phyloP scores from a whole-genome alignment of 2,888 invertebrate genomes.

The Barypeithes pellucidus region DNA sequence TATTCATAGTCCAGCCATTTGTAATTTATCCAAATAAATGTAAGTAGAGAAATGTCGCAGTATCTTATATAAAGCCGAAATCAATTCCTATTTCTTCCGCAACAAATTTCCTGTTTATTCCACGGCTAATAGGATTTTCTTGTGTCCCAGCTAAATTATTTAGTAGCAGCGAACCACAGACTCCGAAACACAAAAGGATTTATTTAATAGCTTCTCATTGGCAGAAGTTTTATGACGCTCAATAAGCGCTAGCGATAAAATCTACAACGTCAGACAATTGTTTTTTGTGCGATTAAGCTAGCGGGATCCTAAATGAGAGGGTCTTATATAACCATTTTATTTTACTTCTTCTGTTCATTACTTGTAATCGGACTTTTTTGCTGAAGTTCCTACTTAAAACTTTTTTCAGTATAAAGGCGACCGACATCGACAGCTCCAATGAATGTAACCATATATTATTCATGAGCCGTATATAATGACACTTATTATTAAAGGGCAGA shows the following conservation, averaged over 20 bases:
- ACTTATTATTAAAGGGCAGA: too few relatives aligned
- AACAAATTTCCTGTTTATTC: constrained; percentile 12
- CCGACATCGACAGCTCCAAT: too few relatives aligned
- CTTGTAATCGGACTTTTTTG: not conserved
- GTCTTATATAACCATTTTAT: constrained; percentile 4
- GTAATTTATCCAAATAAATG: too few relatives aligned
- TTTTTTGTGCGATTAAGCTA: constrained; percentile 11
- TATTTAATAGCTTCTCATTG: constrained; percentile 40
- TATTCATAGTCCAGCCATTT: too few relatives aligned
- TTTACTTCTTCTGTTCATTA: not conserved
- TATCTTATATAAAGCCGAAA: not conserved
- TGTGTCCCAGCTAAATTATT: constrained; percentile 39
- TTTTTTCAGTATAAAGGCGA: not conserved
- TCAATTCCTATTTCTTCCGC: constrained; percentile 5
- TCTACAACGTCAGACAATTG: constrained; percentile 35
- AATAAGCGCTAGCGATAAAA: constrained; percentile 39
- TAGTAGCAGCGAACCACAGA: constrained; percentile 30
- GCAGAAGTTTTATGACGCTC: constrained; percentile 38
- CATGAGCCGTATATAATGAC: too few relatives aligned
- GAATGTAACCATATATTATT: too few relatives aligned
- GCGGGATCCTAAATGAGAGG: not conserved
- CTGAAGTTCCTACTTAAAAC: not conserved
- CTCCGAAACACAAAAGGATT: constrained; percentile 33
- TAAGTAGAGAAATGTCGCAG: too few relatives aligned
- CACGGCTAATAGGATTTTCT: constrained; percentile 28